phyloP scores from a whole-genome alignment of 2,888 invertebrate genomes.

The Diachrysia chrysitis region DNA sequence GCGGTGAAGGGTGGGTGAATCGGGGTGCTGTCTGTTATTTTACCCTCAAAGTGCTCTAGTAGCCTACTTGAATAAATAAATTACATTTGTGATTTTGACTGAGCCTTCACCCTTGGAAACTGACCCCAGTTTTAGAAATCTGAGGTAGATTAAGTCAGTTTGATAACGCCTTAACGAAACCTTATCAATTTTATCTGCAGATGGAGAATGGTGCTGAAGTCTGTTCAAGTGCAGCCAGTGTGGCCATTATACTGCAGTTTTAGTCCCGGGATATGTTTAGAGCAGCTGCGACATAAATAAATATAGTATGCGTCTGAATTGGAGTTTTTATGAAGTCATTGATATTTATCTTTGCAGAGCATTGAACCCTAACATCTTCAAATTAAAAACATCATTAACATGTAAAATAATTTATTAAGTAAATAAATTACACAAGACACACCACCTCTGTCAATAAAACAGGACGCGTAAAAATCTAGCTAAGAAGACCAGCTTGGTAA shows the following conservation, averaged over 20 bases:
- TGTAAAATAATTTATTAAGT: neutral
- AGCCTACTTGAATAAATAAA: no score
- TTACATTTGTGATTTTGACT: no score
- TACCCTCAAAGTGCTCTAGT: no score
- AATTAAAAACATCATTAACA: neutral
- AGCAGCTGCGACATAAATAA: conserved; percentile 50
- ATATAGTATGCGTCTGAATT: neutral
- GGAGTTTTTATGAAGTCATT: no score
- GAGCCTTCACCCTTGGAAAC: no score
- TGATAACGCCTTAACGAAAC: no score
- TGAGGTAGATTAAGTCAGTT: no score
- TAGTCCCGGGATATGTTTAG: conserved; percentile 91
- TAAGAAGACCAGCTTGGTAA: neutral
- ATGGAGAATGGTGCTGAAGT: conserved; percentile 90
- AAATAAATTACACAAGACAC: neutral
- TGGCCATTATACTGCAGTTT: conserved; percentile 93
- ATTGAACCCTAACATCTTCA: no score
- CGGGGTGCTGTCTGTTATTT: no score
- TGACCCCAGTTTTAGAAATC: no score
- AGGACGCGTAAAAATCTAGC: neutral
- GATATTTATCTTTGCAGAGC: no score
- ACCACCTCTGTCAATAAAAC: neutral
- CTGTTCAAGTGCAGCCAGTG: conserved; percentile 90
- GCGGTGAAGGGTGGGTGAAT: no score
- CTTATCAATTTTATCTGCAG: conserved; percentile 69